phyloP scores from a whole-genome alignment of 2,113 vertebrate species.

The Tenebrosternarchus preto region DNA sequence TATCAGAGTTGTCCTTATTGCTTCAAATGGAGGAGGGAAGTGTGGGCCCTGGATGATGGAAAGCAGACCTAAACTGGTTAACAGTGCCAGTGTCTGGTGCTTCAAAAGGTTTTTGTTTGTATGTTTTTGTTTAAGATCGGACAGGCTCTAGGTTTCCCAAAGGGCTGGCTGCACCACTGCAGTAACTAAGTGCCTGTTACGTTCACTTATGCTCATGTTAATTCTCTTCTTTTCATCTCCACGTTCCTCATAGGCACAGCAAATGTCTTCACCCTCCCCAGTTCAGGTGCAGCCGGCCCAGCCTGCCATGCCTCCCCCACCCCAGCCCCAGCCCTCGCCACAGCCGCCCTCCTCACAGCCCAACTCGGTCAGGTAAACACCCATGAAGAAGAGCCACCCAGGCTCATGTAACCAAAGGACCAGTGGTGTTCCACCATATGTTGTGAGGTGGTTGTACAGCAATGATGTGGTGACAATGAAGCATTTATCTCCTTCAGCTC shows the following conservation, averaged over 20 bases:
- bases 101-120: neutral
- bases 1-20: neutral
- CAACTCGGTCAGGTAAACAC: slow-evolving; percentile 86
- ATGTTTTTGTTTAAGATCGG: neutral
- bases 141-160: slow-evolving; percentile 1
- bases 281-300: slow-evolving; percentile 88
- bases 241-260: slow-evolving; percentile 77
- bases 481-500: slow-evolving; percentile 75
- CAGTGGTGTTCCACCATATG: neutral
- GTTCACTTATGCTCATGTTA: neutral
- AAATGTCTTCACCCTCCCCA: slow-evolving; percentile 90
- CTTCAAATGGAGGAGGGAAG: neutral
- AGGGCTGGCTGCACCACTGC: neutral
- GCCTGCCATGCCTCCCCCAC: slow-evolving; percentile 88
- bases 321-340: slow-evolving; percentile 87
- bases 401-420: no score
- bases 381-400: no score
- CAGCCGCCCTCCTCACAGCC: slow-evolving; percentile 91
- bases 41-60: neutral
- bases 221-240: slow-evolving; percentile 32
- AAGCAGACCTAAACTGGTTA: neutral
- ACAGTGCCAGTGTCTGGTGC: slow-evolving; percentile 3
- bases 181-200: neutral
- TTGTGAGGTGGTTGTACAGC: neutral
- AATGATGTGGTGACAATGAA: neutral